Conservation (phyloP, 2,797 vertebrate species). For the Graptemys geographica region DNA sequence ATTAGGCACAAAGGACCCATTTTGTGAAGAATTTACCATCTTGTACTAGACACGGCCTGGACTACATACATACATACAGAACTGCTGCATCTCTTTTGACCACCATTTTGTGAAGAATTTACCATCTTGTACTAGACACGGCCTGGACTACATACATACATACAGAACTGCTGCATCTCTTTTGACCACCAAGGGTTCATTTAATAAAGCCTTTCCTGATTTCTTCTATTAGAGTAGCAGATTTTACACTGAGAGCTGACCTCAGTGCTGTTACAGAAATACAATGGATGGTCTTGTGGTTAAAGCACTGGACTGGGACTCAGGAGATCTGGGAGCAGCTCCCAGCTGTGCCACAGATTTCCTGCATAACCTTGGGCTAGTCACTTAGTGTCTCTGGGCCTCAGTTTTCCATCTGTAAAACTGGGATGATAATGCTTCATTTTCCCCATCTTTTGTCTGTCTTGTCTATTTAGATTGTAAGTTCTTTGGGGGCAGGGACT, state of each 20-base stretch:
- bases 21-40: constrained; percentile 74
- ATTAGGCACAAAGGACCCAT: constrained; percentile 72
- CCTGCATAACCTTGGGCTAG: constrained; percentile 7
- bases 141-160: constrained; percentile 10
- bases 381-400: constrained; percentile 20
- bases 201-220: background rate
- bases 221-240: constrained; percentile 17
- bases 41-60: constrained; percentile 39
- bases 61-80: constrained; percentile 19
- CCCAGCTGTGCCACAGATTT: constrained; percentile 8
- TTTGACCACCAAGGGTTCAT: background rate
- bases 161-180: background rate
- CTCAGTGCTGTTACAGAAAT: background rate
- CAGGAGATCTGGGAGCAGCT: constrained; percentile 32
- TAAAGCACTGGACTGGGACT: background rate
- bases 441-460: background rate
- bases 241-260: background rate
- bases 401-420: constrained; percentile 44
- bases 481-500: background rate
- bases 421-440: background rate
- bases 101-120: constrained; percentile 71
- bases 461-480: background rate
- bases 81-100: background rate
- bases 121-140: constrained; percentile 61
- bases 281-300: constrained; percentile 32